Percentiles rank a stretch among this genome's conserved stretches.
Evolutionary conservation across 2,113 vertebrate genomes (phyloP).

Genomic region (Gallinago jamesoni): DNA sequence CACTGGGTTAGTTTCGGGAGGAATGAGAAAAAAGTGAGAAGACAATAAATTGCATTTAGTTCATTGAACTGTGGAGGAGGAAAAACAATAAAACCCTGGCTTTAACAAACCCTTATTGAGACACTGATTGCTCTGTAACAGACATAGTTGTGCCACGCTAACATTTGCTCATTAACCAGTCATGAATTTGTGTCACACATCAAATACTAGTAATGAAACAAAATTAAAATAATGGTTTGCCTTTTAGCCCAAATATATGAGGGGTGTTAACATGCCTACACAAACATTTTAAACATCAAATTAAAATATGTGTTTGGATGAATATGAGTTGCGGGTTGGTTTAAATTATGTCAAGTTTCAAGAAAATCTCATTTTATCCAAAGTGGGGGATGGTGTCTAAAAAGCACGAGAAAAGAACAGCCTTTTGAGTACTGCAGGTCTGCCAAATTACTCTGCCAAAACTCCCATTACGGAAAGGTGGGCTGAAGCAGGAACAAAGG

Average conservation of each 20-base stretch:
- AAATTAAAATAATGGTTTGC: constrained; percentile 10
- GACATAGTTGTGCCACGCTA: neutral
- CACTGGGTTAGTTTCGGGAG: neutral
- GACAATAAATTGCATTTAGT: constrained; percentile 27
- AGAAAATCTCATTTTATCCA: neutral
- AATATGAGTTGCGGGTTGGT: neutral
- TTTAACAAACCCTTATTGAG: constrained; percentile 59
- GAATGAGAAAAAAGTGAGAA: constrained; percentile 16
- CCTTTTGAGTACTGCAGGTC: neutral
- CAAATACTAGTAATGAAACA: constrained; percentile 41
- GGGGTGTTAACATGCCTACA: neutral
- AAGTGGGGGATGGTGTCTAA: neutral
- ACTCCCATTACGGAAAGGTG: neutral
- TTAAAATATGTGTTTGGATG: neutral
- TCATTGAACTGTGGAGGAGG: constrained; percentile 50
- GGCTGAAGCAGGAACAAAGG: neutral
- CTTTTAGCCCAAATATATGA: constrained; percentile 1
- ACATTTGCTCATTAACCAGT: constrained; percentile 36
- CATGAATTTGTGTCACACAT: constrained; percentile 33
- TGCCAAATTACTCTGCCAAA: constrained; percentile 26
- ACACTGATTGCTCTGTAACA: constrained; percentile 32
- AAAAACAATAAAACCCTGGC: constrained; percentile 19
- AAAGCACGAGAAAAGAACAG: neutral
- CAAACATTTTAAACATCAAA: constrained; percentile 15
- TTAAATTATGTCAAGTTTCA: neutral